Evolutionary conservation across 2,888 invertebrate genomes (phyloP).

Genomic region (Drosophila anomalata): DNA sequence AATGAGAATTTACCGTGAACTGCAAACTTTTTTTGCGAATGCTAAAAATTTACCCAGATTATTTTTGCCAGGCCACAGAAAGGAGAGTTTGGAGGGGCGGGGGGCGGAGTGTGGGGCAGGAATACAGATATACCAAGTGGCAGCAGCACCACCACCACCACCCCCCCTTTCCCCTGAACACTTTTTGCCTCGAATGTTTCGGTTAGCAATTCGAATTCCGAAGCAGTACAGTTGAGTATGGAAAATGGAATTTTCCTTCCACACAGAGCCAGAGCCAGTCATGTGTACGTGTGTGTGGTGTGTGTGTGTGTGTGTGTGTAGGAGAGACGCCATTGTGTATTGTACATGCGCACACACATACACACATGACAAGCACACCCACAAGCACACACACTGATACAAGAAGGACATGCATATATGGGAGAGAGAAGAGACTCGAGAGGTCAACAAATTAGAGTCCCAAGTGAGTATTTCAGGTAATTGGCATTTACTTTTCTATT

Average conservation of each 20-base stretch:
- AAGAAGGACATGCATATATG: background rate
- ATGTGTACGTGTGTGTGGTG: constrained; percentile 7
- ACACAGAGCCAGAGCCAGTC: constrained; percentile 1
- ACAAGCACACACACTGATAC: constrained; percentile 21
- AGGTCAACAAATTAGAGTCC: background rate
- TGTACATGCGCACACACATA: constrained; percentile 44
- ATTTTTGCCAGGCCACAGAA: constrained; percentile 49
- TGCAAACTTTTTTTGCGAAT: constrained; percentile 53
- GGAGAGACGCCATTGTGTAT: constrained; percentile 42
- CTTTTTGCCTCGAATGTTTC: constrained; percentile 73
- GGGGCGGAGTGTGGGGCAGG: background rate
- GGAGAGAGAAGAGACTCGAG: background rate
- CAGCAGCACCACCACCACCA: background rate
- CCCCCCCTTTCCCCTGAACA: constrained; percentile 50
- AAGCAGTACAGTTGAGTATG: constrained; percentile 76
- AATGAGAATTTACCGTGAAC: constrained; percentile 51
- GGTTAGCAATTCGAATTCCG: constrained; percentile 73
- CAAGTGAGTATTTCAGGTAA: background rate
- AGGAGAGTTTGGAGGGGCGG: background rate
- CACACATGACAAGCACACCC: background rate
- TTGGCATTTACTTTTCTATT: background rate
- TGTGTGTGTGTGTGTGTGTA: constrained; percentile 24
- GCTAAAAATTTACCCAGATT: constrained; percentile 54
- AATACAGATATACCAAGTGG: constrained; percentile 18
- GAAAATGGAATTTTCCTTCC: constrained; percentile 72